Conservation (phyloP, 2,797 vertebrate species). For the Champsocephalus gunnari region DNA sequence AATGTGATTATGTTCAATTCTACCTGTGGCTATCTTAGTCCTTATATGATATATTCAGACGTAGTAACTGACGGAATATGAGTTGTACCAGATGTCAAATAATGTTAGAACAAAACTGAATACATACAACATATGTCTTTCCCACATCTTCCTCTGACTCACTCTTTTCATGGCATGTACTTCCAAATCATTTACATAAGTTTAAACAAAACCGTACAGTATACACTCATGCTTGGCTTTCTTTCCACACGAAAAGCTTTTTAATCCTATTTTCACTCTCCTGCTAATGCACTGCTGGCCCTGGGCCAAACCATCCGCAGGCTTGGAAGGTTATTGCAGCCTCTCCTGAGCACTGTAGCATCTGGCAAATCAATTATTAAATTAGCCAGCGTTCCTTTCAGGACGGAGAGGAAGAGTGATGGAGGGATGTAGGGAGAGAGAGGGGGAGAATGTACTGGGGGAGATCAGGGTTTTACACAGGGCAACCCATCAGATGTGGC, state of each 20-base stretch:
- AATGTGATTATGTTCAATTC: background rate
- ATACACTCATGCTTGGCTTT: constrained; percentile 52
- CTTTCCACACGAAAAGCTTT: constrained; percentile 76
- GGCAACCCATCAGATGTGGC: constrained; percentile 75
- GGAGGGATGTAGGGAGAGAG: constrained; percentile 60
- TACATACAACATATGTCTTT: background rate
- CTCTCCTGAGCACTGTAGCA: constrained; percentile 84
- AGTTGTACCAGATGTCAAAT: background rate
- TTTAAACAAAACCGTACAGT: constrained; percentile 62
- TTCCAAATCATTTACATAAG: constrained; percentile 59
- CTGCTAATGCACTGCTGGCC: constrained; percentile 83
- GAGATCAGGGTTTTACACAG: constrained; percentile 57
- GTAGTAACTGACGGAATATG: background rate
- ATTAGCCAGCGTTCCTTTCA: constrained; percentile 83
- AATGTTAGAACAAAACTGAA: constrained; percentile 26
- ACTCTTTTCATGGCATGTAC: constrained; percentile 16
- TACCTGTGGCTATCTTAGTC: background rate
- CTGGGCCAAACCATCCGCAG: constrained; percentile 76
- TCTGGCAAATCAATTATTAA: constrained; percentile 88
- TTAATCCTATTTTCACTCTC: constrained; percentile 82
- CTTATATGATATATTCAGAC: background rate
- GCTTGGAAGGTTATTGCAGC: constrained; percentile 81
- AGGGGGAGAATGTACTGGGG: constrained; percentile 31
- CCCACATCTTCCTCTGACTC: constrained; percentile 8
- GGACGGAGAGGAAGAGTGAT: constrained; percentile 73